Evolutionary conservation across 2,888 invertebrate species (phyloP), one percentile per base, ranked within the genome.

Genomic region (Hyposoter didymator): DNA sequence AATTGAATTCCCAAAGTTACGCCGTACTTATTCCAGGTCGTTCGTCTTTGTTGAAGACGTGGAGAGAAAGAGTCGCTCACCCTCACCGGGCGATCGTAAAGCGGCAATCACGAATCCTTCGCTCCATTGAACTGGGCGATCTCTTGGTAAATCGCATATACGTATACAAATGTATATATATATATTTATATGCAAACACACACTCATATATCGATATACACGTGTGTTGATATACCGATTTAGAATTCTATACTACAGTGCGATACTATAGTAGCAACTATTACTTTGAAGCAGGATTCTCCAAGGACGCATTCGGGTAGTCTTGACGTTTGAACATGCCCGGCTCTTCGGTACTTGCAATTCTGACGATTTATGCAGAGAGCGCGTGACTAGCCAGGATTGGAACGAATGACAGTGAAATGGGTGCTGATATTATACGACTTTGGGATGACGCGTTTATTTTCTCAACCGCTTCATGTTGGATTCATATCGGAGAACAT

Each of bases 401-500:
- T 66, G 78, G 79, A 82, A 72, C 70, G 82, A 85, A 79, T 82
- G 47, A 32, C 78, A 62, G 69, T 52, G 78, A 78, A 70, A 78
- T 66, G 45, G 78, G 76, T 73, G 76, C 69, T 49, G 84, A 79
- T 75, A 79, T 74, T 66, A 64, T 88, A 88, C 87, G 89, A 89
- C 80, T 88, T 90, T 88, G 88, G 78, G 82, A 85, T 89, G 89
- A 79, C 88, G 74, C 62, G 73, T 79, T 83, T 72, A 73, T 78
- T 75, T 66, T 22, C 47, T 80, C 74, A 32, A 75, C 47, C n/a
- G 55, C 47, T 75, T 32, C 47, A 59, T 28, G 78, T 78, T 45
- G 39, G 84, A 83, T 35, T 85, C 87, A 81, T 75, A 49, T 78
- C 75, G 87, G 83, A 85, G 87, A 90, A 85, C 84, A 87, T 90